These are phyloP conservation scores for Anguilla pacifica DNA, from an alignment of 2,797 vertebrate genomes.

Conservation along the genomic window DNA sequence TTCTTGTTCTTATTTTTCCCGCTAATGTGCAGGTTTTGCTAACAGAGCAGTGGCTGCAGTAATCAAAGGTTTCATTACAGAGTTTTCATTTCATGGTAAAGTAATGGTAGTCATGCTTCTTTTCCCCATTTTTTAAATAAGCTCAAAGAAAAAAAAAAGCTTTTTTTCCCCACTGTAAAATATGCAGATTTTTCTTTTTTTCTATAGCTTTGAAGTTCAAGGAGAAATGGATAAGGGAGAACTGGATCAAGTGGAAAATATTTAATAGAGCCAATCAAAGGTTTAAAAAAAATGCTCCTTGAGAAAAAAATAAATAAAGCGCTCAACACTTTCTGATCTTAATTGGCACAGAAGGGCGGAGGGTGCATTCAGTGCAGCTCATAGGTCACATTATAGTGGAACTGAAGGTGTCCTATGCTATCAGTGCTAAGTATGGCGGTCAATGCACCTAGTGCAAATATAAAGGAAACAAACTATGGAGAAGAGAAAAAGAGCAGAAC, in stretches of 20 bases:
- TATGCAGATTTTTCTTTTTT: slow-evolving; percentile 51
- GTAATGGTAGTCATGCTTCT: slow-evolving; percentile 31
- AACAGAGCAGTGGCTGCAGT: slow-evolving; percentile 45
- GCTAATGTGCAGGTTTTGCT: slow-evolving; percentile 51
- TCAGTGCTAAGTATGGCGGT: not conserved
- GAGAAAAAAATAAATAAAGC: slow-evolving; percentile 47
- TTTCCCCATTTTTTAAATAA: slow-evolving; percentile 57
- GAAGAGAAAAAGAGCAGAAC: not conserved
- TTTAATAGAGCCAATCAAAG: slow-evolving; percentile 52
- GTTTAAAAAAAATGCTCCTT: slow-evolving; percentile 28
- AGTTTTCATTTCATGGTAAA: slow-evolving; percentile 37
- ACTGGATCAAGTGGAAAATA: slow-evolving; percentile 37
- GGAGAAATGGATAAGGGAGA: slow-evolving; percentile 47
- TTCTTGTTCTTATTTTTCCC: slow-evolving; percentile 43
- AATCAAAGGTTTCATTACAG: slow-evolving; percentile 67
- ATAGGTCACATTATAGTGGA: not conserved
- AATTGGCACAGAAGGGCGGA: slow-evolving; percentile 36
- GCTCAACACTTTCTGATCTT: slow-evolving; percentile 53
- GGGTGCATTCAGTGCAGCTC: not conserved
- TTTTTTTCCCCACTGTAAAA: slow-evolving; percentile 62
- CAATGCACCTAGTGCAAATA: not conserved
- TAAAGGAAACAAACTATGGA: not conserved
- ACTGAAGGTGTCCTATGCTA: not conserved
- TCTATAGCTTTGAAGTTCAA: slow-evolving; percentile 66
- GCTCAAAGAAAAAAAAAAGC: slow-evolving; percentile 58